Conservation (phyloP, 2,797 vertebrate genomes). For the Amphiprion clarkii region DNA sequence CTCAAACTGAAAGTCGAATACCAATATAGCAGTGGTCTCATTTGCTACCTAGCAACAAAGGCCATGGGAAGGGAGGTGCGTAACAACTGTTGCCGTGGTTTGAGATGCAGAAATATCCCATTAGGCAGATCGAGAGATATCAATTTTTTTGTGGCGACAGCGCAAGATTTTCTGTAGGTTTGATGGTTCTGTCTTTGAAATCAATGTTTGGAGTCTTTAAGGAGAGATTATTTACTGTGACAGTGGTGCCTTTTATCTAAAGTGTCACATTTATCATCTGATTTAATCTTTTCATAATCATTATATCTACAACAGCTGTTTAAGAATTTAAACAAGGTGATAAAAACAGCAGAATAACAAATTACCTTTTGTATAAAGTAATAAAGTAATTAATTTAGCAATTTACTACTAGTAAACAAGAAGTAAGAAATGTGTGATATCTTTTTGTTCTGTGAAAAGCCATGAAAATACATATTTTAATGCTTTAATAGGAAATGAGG, state of each 20-base stretch:
- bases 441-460: neutral
- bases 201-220: neutral
- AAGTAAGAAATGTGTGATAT: neutral
- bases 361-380: too few species aligned
- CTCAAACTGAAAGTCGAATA: constrained; percentile 48
- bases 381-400: neutral
- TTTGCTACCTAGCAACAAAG: constrained; percentile 76
- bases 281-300: neutral
- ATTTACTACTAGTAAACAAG: neutral
- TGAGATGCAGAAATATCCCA: constrained; percentile 36
- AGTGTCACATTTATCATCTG: too few species aligned
- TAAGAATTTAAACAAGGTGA: neutral
- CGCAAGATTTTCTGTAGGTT: neutral
- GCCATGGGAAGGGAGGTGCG: constrained; percentile 29
- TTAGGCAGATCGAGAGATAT: constrained; percentile 9
- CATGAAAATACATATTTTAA: neutral
- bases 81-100: constrained; percentile 65
- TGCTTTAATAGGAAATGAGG: too few species aligned
- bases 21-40: constrained; percentile 50
- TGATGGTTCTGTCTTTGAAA: neutral
- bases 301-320: neutral
- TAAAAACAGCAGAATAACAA: neutral
- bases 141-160: neutral
- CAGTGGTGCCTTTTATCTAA: neutral
- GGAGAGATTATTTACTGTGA: neutral